Conservation (phyloP, 2,888 invertebrate genomes). For the Cerastoderma edule region DNA sequence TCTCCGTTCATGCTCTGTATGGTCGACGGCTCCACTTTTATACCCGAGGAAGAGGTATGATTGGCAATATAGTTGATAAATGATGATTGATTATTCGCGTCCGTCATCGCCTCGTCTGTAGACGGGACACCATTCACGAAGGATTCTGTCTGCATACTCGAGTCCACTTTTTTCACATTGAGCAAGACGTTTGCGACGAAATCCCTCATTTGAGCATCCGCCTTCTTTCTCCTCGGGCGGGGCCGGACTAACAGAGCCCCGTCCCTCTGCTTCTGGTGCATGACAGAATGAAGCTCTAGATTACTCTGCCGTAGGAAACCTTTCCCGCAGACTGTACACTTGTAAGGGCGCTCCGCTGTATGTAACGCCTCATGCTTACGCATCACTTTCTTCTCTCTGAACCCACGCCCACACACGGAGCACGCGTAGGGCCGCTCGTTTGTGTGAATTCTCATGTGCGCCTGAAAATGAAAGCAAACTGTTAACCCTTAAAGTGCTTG, state of each 20-base stretch:
- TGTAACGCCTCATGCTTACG: slow-evolving; percentile 56
- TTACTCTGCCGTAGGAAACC: slow-evolving; percentile 58
- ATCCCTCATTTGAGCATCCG: slow-evolving; percentile 54
- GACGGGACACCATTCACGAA: slow-evolving; percentile 40
- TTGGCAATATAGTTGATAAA: slow-evolving; percentile 52
- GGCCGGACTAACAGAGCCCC: slow-evolving; percentile 30
- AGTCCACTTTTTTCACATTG: slow-evolving; percentile 51
- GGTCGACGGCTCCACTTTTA: slow-evolving; percentile 24
- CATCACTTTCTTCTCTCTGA: slow-evolving; percentile 59
- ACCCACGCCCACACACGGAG: slow-evolving; percentile 48
- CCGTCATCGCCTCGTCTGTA: slow-evolving; percentile 21
- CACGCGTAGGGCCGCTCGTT: slow-evolving; percentile 54
- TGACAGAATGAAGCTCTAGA: slow-evolving; percentile 60
- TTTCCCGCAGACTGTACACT: slow-evolving; percentile 55
- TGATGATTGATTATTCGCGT: slow-evolving; percentile 37
- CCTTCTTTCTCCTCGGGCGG: slow-evolving; percentile 45
- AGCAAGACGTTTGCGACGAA: slow-evolving; percentile 52
- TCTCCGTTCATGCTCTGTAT: slow-evolving; percentile 28
- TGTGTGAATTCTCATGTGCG: slow-evolving; percentile 54
- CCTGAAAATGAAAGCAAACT: no score
- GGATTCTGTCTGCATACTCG: slow-evolving; percentile 53
- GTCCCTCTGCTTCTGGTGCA: slow-evolving; percentile 51
- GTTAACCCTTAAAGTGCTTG: no score
- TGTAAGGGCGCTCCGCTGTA: slow-evolving; percentile 49
- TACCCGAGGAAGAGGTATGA: slow-evolving; percentile 7